A percentile compares a stretch with the other conserved stretches of the same genome.
Conservation (phyloP, 2,888 invertebrate genomes). For the Entomobrya multifasciata region DNA sequence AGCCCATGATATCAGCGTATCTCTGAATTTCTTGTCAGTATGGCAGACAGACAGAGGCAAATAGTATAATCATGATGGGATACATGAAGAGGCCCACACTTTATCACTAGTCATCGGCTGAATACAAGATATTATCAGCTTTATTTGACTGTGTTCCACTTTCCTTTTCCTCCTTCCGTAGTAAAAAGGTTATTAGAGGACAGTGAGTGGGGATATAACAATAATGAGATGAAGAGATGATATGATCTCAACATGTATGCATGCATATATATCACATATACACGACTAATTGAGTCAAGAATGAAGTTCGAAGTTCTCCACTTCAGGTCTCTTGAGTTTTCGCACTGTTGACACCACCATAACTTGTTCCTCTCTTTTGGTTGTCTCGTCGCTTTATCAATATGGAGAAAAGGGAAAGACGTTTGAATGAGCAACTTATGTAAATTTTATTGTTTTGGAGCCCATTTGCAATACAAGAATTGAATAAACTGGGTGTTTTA, state of each 20-base stretch:
- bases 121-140: slow-evolving; percentile 66
- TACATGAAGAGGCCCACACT: slow-evolving; percentile 59
- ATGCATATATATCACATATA: background rate
- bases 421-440: slow-evolving; percentile 32
- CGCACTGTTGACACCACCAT: slow-evolving; percentile 43
- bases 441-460: slow-evolving; percentile 13
- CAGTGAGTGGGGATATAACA: slow-evolving; percentile 25
- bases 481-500: slow-evolving; percentile 3
- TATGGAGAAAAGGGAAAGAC: slow-evolving; percentile 28
- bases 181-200: slow-evolving; percentile 17
- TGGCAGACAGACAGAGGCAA: slow-evolving; percentile 26
- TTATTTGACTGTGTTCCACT: slow-evolving; percentile 62
- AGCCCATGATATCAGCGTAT: too few relatives aligned
- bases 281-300: slow-evolving; percentile 63
- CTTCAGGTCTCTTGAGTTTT: slow-evolving; percentile 53
- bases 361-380: background rate
- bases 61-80: slow-evolving; percentile 55
- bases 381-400: slow-evolving; percentile 19
- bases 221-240: too few relatives aligned
- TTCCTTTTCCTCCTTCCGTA: too few relatives aligned
- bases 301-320: slow-evolving; percentile 46
- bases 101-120: slow-evolving; percentile 69
- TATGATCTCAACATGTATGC: background rate
- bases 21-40: slow-evolving; percentile 5
- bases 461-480: slow-evolving; percentile 3